Base-by-base conservation (phyloP, 2,888 invertebrate species). In the Cactoblastis cactorum region DNA sequence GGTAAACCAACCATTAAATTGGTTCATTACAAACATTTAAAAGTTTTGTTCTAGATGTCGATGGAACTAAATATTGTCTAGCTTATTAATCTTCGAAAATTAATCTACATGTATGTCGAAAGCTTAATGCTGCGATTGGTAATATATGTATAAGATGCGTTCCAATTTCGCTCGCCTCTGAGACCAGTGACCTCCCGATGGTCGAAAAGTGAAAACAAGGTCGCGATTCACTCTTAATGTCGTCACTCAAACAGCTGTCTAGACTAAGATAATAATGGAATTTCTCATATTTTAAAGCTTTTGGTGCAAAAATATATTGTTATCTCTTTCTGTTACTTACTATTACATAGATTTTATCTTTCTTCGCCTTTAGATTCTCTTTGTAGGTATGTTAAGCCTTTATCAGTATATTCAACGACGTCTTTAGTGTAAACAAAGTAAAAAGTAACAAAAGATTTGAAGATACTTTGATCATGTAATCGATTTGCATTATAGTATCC, bases 181-280 rank as follows among this genome's bases (percentile, higher is more conserved):
- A 35, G 34, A 14, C 45, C 24, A 35, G 33, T 15, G 34, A 39
- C 45, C 49, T 49, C 22, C 33, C 53, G 63, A 38, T 63, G 67
- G 60, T 63, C 78, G 67, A 83, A 86, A 86, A 86, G 85, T 77
- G 78, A 83, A 82, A 53, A 48, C 56, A 53, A 57, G 54, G 53
- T 53, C 52, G 33, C 15, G 5, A 14, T 11, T 17, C 33, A 34
- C 35, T 19, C 22, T 28, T 17, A 39, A 28, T 43, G 28, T 24
- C 24, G 43, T 43, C 43, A 43, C 15, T 28, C 14, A 28, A 15
- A n/a, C 15, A 37, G 37, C 17, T 37, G 37, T 17, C 37, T 37
- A 37, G 37, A 37, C 37, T 9, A 1, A 6, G 3, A 28, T 28
- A 28, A 28, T 6, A 22, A 22, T 4, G 22, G 3, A 22, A 22